These are phyloP conservation scores for Eupithecia abbreviata DNA, from an alignment of 2,888 invertebrate genomes.

Conservation along the genomic window DNA sequence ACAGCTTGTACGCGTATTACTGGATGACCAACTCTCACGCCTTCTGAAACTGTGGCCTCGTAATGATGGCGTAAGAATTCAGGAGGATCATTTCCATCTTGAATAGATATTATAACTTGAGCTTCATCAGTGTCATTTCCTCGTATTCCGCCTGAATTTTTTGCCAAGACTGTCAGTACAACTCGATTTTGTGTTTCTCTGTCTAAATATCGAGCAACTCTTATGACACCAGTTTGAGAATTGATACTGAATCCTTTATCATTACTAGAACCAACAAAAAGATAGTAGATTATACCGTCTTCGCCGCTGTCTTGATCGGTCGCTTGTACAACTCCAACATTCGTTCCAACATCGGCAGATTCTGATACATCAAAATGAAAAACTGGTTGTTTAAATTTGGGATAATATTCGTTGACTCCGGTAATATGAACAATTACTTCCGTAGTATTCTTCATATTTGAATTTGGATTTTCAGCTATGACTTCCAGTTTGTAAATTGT, in stretches of 20 bases:
- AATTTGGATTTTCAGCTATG: conserved; percentile 94
- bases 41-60: conserved; percentile 92
- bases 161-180: conserved; percentile 95
- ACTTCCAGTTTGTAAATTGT: conserved; percentile 89
- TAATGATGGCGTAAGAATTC: conserved; percentile 93
- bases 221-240: conserved; percentile 91
- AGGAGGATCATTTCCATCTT: conserved; percentile 98
- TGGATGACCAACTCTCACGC: conserved; percentile 88
- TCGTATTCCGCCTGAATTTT: conserved; percentile 96
- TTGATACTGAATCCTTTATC: conserved; percentile 95
- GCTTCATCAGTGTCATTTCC: conserved; percentile 98
- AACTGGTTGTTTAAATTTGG: conserved; percentile 93
- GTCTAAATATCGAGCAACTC: conserved; percentile 91
- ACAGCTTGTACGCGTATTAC: conserved; percentile 92
- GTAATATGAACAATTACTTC: conserved; percentile 90
- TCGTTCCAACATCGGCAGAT: conserved; percentile 92
- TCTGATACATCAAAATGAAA: conserved; percentile 97
- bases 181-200: conserved; percentile 95
- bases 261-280: conserved; percentile 96
- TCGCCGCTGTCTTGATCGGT: conserved; percentile 94
- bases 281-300: conserved; percentile 94
- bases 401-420: conserved; percentile 95
- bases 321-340: conserved; percentile 93
- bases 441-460: conserved; percentile 89
- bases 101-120: conserved; percentile 95